Evolutionary conservation across 2,113 vertebrate genomes (phyloP).

Genomic region (Oryzias melastigma): DNA sequence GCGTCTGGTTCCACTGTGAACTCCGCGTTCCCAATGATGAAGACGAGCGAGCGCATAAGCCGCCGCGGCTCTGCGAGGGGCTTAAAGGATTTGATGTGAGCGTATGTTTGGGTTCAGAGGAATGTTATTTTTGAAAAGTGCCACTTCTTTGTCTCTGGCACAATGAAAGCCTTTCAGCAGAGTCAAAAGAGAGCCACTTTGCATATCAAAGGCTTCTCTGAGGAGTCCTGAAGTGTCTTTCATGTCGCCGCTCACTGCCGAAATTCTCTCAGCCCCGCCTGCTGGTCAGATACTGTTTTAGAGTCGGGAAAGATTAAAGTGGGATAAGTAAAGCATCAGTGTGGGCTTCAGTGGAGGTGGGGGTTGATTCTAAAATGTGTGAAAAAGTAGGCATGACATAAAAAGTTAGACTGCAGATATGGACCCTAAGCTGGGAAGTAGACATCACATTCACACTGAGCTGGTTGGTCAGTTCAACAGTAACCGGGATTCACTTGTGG

Average conservation of each 20-base stretch:
- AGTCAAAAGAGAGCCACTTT: conserved; percentile 41
- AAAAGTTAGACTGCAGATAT: too few relatives aligned
- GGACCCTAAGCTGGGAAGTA: too few relatives aligned
- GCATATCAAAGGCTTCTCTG: conserved; percentile 65
- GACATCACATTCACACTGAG: too few relatives aligned
- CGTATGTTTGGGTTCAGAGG: conserved; percentile 13
- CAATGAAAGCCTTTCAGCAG: conserved; percentile 49
- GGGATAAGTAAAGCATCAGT: background rate
- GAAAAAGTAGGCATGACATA: too few relatives aligned
- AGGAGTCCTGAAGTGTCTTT: conserved; percentile 43
- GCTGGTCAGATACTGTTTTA: conserved; percentile 15
- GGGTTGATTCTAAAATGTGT: background rate
- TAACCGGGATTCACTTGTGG: too few relatives aligned
- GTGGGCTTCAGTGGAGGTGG: background rate
- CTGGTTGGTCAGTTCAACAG: too few relatives aligned
- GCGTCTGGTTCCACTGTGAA: background rate
- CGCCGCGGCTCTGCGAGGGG: background rate
- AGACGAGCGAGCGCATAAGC: background rate
- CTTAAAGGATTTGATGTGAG: background rate
- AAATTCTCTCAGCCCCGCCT: conserved; percentile 3
- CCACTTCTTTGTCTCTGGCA: conserved; percentile 44
- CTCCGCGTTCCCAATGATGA: background rate
- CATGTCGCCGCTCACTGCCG: conserved; percentile 1
- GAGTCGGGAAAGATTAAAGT: conserved; percentile 7
- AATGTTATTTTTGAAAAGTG: conserved; percentile 50